phyloP scores from a whole-genome alignment of 2,113 vertebrate species.

The Microcebus lehilahytsara region DNA sequence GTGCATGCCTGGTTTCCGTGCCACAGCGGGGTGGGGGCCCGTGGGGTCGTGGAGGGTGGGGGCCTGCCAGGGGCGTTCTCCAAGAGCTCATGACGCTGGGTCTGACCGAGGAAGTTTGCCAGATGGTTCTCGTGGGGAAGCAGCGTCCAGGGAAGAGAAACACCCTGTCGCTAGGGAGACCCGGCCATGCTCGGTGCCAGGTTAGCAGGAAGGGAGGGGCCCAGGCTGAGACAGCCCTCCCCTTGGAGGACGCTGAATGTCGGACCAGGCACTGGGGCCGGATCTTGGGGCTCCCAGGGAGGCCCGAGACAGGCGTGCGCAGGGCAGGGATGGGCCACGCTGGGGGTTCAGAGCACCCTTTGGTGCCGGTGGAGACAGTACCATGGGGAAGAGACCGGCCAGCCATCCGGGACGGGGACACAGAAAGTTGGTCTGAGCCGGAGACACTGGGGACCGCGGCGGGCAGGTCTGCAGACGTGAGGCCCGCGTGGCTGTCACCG shows the following conservation, averaged over 20 bases:
- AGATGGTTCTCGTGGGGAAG: accelerated
- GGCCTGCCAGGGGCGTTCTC: background rate
- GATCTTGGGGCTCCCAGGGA: accelerated
- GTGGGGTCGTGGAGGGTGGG: accelerated
- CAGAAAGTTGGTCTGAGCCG: accelerated
- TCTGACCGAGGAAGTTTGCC: background rate
- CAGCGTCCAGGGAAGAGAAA: background rate
- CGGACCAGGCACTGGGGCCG: background rate
- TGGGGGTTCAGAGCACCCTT: too few relatives aligned
- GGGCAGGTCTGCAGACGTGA: background rate
- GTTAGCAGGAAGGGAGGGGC: accelerated
- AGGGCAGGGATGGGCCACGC: accelerated
- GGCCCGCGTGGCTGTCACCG: accelerated
- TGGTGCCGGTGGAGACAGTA: accelerated
- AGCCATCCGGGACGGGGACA: accelerated
- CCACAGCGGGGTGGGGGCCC: accelerated
- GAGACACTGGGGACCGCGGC: background rate
- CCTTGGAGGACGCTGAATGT: background rate
- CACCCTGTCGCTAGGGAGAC: accelerated
- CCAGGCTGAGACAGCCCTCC: accelerated
- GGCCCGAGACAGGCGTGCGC: accelerated
- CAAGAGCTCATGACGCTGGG: too few relatives aligned
- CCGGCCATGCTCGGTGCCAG: accelerated
- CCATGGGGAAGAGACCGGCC: accelerated
- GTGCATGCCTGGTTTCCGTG: background rate